Base-by-base conservation (phyloP, 2,797 vertebrate species). In the Liparis tanakae region DNA sequence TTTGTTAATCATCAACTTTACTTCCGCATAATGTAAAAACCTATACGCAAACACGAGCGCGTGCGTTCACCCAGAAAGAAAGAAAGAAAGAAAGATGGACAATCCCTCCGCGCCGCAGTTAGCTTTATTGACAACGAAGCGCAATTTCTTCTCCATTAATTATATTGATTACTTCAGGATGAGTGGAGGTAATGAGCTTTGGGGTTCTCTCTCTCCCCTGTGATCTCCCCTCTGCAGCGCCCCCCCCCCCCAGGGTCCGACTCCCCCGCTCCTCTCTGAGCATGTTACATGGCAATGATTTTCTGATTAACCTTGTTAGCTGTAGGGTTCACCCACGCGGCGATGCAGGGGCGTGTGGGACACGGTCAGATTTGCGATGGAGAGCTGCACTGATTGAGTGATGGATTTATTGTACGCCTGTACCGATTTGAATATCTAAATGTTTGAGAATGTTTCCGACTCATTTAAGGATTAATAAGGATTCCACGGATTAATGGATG, bases 91-190 rank as follows among this genome's bases (percentile, higher is more conserved):
- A 60, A 6, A 54, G 39, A 60, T 60, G 51, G 54, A 62, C 70
- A 34, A 10, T 72, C 57, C 60, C 65, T 84, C 79, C 66, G 72
- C 91, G 25, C 65, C 57, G 48, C 76, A 79, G 60, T 88, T 83
- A 72, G 81, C 93, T 60, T 89, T 88, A 92, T 93, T 83, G 90
- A 94, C 91, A 82, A 34, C 74, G 25, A 77, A 79, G 70, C 1
- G 33, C 78, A 88, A 92, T 93, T 91, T 91, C 84, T 69, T 76
- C 88, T 70, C 84, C 74, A 85, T 94, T 93, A 94, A 90, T 94
- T 93, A 85, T 93, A 95, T 92, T 68, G 94, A 95, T 94, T 94
- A 93, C 90, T 90, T 91, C 84, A 68, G 91, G 93, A 88, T 95
- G 95, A 93, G 87, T 90, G 91, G 91, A 93, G 89, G 85, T 94